These are phyloP conservation scores for Notarius lentiginosus DNA, from an alignment of 2,113 vertebrate species.

Conservation along the genomic window DNA sequence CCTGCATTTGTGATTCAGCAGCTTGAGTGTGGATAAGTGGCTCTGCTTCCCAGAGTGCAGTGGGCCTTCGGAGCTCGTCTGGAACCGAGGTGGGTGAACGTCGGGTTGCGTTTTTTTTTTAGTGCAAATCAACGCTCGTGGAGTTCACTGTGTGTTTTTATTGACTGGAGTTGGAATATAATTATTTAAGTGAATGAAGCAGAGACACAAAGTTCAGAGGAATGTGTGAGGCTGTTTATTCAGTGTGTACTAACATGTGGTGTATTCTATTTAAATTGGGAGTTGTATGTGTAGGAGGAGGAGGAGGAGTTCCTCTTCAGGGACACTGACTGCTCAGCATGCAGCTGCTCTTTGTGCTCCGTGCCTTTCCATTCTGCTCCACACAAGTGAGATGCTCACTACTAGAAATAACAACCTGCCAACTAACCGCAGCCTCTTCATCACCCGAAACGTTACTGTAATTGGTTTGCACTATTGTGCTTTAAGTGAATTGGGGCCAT, in stretches of 20 bases:
- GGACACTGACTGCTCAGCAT: conserved; percentile 37
- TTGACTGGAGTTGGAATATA: conserved; percentile 8
- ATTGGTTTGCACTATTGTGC: background rate
- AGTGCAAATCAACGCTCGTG: background rate
- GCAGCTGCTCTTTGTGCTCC: conserved; percentile 39
- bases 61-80: background rate
- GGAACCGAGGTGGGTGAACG: conserved; percentile 20
- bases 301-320: conserved; percentile 49
- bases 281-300: conserved; percentile 11
- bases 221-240: conserved; percentile 30
- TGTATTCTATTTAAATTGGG: conserved; percentile 11
- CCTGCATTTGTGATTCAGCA: conserved; percentile 16
- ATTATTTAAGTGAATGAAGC: conserved; percentile 25
- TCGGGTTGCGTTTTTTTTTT: background rate
- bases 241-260: conserved; percentile 5
- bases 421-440: background rate
- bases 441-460: background rate
- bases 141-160: background rate
- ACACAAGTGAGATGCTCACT: conserved; percentile 40
- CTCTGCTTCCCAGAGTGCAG: conserved; percentile 8
- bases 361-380: conserved; percentile 41
- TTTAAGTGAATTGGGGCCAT: background rate
- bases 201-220: conserved; percentile 5
- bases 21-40: conserved; percentile 25
- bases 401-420: conserved; percentile 31